phyloP scores from a whole-genome alignment of 2,113 vertebrate species.

The Hucho hucho region DNA sequence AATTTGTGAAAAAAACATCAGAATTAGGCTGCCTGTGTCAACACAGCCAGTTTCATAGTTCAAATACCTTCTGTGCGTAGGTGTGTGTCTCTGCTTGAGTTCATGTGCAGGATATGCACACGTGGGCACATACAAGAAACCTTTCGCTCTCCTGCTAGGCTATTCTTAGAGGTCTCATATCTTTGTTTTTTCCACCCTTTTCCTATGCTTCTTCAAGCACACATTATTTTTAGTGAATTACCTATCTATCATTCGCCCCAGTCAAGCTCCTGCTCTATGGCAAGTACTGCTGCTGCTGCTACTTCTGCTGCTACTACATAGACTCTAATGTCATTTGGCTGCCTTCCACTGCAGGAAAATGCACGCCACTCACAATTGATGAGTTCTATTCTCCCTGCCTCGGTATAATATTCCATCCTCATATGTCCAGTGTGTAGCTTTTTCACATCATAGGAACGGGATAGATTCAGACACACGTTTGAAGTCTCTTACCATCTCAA shows the following conservation, averaged over 20 bases:
- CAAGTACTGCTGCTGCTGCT: neutral
- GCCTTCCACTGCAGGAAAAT: slow-evolving; percentile 53
- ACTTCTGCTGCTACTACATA: slow-evolving; percentile 28
- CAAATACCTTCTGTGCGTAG: slow-evolving; percentile 11
- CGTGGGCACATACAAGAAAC: slow-evolving; percentile 35
- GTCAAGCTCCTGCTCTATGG: slow-evolving; percentile 21
- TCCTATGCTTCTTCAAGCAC: slow-evolving; percentile 47
- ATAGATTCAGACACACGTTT: slow-evolving; percentile 55
- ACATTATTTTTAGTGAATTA: slow-evolving; percentile 66
- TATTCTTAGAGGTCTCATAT: slow-evolving; percentile 41
- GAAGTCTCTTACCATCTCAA: slow-evolving; percentile 36
- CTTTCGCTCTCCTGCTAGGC: slow-evolving; percentile 39
- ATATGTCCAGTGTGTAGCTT: slow-evolving; percentile 39
- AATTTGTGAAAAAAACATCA: too few species aligned
- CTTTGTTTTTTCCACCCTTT: neutral
- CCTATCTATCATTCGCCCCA: slow-evolving; percentile 46
- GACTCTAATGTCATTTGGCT: slow-evolving; percentile 47
- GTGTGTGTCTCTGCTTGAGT: neutral
- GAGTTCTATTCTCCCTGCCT: slow-evolving; percentile 50
- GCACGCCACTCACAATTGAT: slow-evolving; percentile 61
- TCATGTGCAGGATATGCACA: slow-evolving; percentile 37
- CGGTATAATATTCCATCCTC: slow-evolving; percentile 42
- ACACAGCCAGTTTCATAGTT: too few species aligned
- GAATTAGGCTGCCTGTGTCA: too few species aligned
- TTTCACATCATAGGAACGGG: slow-evolving; percentile 42